Percentiles rank a stretch among this genome's conserved stretches.
phyloP scores from a whole-genome alignment of 2,888 invertebrate species.

The Trichopria drosophilae region DNA sequence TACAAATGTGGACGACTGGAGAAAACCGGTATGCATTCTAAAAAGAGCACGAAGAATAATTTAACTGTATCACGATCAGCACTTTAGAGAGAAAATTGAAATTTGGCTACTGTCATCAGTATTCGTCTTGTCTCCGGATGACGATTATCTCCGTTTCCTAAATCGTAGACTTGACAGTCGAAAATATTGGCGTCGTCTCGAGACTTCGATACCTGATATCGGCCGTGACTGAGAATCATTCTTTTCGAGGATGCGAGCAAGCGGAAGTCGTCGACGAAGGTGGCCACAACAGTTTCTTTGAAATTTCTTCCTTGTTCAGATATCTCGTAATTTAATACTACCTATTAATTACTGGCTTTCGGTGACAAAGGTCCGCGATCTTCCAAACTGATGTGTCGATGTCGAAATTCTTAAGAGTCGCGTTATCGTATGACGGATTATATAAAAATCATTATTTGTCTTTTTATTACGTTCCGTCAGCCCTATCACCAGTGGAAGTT shows the following conservation, averaged over 20 bases:
- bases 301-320: conserved; percentile 6
- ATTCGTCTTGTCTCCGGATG: conserved; percentile 5
- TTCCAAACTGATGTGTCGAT: too few species aligned
- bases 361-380: conserved; percentile 16
- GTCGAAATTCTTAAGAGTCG: too few species aligned
- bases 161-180: conserved; percentile 22
- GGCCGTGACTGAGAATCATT: conserved; percentile 12
- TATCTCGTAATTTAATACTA: conserved; percentile 31
- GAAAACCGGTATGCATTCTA: too few species aligned
- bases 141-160: conserved; percentile 25
- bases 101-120: conserved; percentile 23
- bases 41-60: too few species aligned
- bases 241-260: conserved; percentile 12
- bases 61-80: too few species aligned
- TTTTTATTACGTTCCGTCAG: too few species aligned
- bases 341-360: conserved; percentile 29
- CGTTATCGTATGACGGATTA: too few species aligned
- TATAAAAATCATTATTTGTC: too few species aligned
- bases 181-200: conserved; percentile 20
- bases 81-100: conserved; percentile 19
- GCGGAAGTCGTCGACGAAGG: conserved; percentile 20
- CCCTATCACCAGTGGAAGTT: too few species aligned
- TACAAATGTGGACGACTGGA: not conserved
- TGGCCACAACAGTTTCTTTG: conserved; percentile 1
- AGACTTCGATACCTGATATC: conserved; percentile 28